Base-by-base conservation (phyloP, 2,888 invertebrate species). In the Agrotis exclamationis region DNA sequence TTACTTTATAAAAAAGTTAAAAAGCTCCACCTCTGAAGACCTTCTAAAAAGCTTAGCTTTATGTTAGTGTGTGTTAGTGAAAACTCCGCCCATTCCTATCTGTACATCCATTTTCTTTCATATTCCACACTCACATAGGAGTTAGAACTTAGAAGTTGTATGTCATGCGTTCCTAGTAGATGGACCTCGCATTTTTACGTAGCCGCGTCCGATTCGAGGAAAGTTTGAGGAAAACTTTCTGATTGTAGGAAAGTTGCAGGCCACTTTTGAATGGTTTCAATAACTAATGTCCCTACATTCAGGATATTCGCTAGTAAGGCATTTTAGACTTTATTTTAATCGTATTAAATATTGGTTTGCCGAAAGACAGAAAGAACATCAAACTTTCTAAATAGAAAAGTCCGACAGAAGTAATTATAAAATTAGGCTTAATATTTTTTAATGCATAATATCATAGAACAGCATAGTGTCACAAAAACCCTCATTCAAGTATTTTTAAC, bases 151-250 rank as follows among this genome's bases (percentile, higher is more conserved):
- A 63, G 67, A 60, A 45, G 76, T 75, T 80, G 81, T 74, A 4
- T 50, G 24, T 86, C 76, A 90, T 93, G 82, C 11, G 33, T 22
- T 83, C 93, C 92, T 92, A 86, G 92, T 94, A 84, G 72, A 73
- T 84, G 86, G 88, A 89, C 88, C 87, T 87, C 87, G 86, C 85
- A 88, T 91, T 92, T 93, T 92, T 91, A 88, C 87, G 91, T 91
- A 91, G 87, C 89, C 85, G 86, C 53, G 74, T 73, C 75, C 77
- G 85, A 33, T 39, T 20, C 13, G 20, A 33, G 48, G 48, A 59
- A 74, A 59, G n/a, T 53, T 58, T 70, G 18, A 3, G 3, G 33
- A 47, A 63, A 62, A 57, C 48, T 53, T 48, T 60, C 14, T 20
- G 13, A 1, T 0, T 7, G 11, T 18, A 18, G 7, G 1, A 59